Base-by-base conservation (phyloP, 1,140 invertebrate species). In the Drosophila punjabiensis region DNA sequence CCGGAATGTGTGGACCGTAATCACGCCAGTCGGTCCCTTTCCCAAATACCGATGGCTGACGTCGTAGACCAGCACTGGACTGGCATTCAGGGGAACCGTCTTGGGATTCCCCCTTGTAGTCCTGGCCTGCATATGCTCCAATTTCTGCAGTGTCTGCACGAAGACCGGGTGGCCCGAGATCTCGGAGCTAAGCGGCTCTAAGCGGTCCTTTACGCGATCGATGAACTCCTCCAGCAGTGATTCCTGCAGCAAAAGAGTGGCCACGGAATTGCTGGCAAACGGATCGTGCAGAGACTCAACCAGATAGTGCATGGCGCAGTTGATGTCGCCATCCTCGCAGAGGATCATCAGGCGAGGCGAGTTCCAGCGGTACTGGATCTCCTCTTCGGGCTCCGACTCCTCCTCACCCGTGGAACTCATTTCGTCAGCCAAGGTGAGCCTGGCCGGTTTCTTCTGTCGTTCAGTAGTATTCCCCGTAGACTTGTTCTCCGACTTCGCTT, bases 1-100 rank as follows among this genome's bases (percentile, higher is more conserved):
- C 9, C 92, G 90, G 52, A 93, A 93, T 0, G 87, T 92, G 62
- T 93, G 83, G 28, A 93, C 45, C 3, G 83, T 92, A n/a, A 87
- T 71, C n/a, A 90, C 59, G 0, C 89, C 91, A 0, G 79, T 80
- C 1, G 88, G 81, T 11, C 79, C 80, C 5, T 61, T 43, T 18
- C 83, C 78, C 11, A 93, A 52, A 37, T 81, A 82, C 4, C 71
- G 83, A 11, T 93, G 88, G 7, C 64, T 59, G 3, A 93, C 37
- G 43, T 93, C 92, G 28, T 56, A 80, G 0, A 92, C 91, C 14
- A 93, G 20, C 13, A 74, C 60, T 28, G 88, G 86, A 14, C 61
- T 66, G 7, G 55, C 52, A 30, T 87, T 53, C 0, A 43, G 16
- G 0, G 82, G 63, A 30, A 79, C 71, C 1, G 16, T 48, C 20